Evolutionary conservation across 2,113 vertebrate species (phyloP), one percentile per base, ranked within the genome.

Genomic region (Callospermophilus lateralis): DNA sequence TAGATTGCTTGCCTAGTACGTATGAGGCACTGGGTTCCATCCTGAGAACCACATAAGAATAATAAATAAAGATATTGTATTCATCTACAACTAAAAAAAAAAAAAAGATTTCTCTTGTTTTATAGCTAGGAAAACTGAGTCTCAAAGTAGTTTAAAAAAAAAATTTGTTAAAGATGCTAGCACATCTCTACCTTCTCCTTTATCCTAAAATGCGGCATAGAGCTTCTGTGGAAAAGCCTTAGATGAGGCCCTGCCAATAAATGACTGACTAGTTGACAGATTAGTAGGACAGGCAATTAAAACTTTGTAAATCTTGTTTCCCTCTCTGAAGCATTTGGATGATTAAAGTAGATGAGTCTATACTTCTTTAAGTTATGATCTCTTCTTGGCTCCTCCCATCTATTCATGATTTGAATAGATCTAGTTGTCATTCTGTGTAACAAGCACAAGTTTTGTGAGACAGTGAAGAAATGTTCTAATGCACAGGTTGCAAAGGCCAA

Each of bases 331-430:
- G 70, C 87, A 89, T 51, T 26, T 39, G 45, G 70, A 48, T 74
- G 68, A 61, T 90, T 84, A 77, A 90, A 90, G 53, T 92, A 90
- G 34, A 32, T 77, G 53, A 77, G 45, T 92, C 30, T 85, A 10
- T 1, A 51, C 6, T 91, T 94, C 72, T 93, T 88, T 88, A 89
- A 90, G 61, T 42, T 48, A 92, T 42, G 28, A 26, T 96, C 53
- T 94, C 58, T 80, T 94, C 55, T 20, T 58, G 51, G 17, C 3
- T 91, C 20, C n/a, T 92, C 80, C 73, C 45, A n/a, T 81, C 26
- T 88, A 3, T 92, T 90, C 84, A 74, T 91, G 39, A 80, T 37
- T 94, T 39, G 45, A 45, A 45, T 45, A 45, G 45, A 45, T 45
- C 34, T 63, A 84, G 2, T 72, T 84, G 63, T 84, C 85, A 77